Percentiles rank a stretch among this genome's conserved stretches.
Evolutionary conservation across 1,140 invertebrate genomes (phyloP).

Genomic region (Cyphomyrmex costatus): DNA sequence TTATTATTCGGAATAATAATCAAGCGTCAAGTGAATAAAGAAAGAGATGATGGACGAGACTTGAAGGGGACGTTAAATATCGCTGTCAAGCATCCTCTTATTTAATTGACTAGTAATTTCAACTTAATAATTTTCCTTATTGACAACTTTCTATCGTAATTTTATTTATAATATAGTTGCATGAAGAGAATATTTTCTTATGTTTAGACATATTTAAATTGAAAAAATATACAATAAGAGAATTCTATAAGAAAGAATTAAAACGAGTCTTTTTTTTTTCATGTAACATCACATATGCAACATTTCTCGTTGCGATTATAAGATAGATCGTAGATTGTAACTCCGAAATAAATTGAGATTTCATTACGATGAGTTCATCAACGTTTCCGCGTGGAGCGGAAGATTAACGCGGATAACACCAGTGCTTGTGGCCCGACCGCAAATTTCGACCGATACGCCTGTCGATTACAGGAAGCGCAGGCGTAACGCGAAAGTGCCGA

Average conservation of each 20-base stretch:
- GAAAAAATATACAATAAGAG: neutral
- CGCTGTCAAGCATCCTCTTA: conserved; percentile 4
- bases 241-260: neutral
- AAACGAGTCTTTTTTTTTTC: neutral
- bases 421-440: conserved; percentile 15
- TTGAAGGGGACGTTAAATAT: conserved; percentile 4
- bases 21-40: neutral
- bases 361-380: conserved; percentile 30
- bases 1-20: conserved; percentile 28
- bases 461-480: conserved; percentile 55
- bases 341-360: conserved; percentile 37
- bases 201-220: no score
- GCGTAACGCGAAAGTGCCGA: conserved; percentile 62
- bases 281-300: neutral
- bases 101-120: neutral
- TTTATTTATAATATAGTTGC: neutral
- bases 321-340: neutral
- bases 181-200: neutral
- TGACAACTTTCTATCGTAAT: neutral
- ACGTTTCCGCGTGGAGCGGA: conserved; percentile 3
- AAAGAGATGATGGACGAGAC: conserved; percentile 10
- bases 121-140: conserved; percentile 13
- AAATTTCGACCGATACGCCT: conserved; percentile 33
- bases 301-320: conserved; percentile 14
- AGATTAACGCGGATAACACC: conserved; percentile 46